Evolutionary conservation across 2,888 invertebrate genomes (phyloP).

Genomic region (Corbicula japonica): DNA sequence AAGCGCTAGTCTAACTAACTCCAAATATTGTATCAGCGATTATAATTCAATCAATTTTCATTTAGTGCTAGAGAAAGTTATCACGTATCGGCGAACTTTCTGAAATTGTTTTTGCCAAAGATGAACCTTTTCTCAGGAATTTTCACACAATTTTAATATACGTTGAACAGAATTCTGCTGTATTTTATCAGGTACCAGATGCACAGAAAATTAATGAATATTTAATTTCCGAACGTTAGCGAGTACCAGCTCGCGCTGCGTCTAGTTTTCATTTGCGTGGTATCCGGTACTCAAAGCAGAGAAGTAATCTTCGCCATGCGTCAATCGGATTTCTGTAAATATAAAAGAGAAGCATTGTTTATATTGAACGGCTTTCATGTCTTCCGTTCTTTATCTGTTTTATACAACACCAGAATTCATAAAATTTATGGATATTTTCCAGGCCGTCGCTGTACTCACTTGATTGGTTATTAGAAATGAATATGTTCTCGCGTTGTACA

Average conservation of each 20-base stretch:
- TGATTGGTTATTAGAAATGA: no score
- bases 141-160: no score
- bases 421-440: no score
- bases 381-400: no score
- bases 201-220: neutral
- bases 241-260: neutral
- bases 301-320: neutral
- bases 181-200: neutral
- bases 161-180: no score
- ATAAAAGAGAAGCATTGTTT: constrained; percentile 11
- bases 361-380: constrained; percentile 11
- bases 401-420: no score
- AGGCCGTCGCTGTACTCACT: no score
- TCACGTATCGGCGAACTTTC: no score
- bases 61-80: no score
- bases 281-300: constrained; percentile 13
- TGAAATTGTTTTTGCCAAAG: no score
- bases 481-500: no score
- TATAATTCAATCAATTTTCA: neutral
- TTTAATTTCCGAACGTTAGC: neutral
- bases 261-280: neutral
- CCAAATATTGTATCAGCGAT: neutral
- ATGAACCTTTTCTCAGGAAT: no score
- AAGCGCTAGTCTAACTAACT: neutral
- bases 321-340: constrained; percentile 10